Conservation (phyloP, 2,113 vertebrate species). For the Haplotaxodon microlepis region DNA sequence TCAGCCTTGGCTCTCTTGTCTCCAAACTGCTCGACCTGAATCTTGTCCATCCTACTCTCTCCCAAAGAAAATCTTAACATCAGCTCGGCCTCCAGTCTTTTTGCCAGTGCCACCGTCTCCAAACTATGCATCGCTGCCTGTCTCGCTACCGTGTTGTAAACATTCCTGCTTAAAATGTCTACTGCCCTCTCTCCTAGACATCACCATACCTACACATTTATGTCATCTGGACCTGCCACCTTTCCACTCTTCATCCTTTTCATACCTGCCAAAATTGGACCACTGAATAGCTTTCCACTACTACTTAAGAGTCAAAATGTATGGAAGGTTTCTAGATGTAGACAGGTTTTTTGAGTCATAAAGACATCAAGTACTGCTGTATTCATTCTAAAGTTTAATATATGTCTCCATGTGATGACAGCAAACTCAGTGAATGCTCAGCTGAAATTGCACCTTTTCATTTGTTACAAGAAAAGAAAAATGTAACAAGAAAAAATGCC, state of each 20-base stretch:
- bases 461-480: background rate
- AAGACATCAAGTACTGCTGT: background rate
- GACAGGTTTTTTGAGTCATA: background rate
- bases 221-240: accelerated
- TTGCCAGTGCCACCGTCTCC: accelerated
- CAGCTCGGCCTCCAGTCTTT: background rate
- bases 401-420: background rate
- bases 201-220: accelerated
- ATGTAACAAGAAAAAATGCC: background rate
- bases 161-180: background rate
- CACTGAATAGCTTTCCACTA: background rate
- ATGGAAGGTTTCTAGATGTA: background rate
- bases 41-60: background rate
- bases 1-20: background rate
- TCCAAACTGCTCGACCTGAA: background rate
- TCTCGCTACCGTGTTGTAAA: accelerated
- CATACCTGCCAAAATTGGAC: background rate
- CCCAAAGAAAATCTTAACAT: background rate
- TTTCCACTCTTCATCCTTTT: background rate
- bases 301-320: background rate
- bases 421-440: background rate
- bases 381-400: background rate
- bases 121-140: background rate
- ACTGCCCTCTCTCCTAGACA: background rate
- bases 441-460: background rate